Evolutionary conservation across 2,888 invertebrate species (phyloP), one percentile per base, ranked within the genome.

Genomic region (Sphinx pinastri): DNA sequence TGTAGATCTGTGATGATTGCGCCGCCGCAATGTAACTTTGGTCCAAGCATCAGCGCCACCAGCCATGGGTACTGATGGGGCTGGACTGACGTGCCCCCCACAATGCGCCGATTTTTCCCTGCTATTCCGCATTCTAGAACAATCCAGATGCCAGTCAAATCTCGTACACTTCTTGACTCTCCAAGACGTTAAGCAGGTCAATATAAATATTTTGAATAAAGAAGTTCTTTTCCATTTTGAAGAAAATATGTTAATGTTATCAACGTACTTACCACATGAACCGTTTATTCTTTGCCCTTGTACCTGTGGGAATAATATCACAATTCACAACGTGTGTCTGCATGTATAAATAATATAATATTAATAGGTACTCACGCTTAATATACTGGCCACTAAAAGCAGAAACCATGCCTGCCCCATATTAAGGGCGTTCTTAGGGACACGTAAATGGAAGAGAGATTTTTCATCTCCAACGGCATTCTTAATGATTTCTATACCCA

Each of bases 61-160:
- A 95, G 79, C 95, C 95, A 95, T 0, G 95, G 95, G 73, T 93
- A 95, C 57, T 90, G 85, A 68, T 95, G 94, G 0, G 95, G 94
- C 51, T 86, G 84, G 0, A 94, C 89, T 0, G 91, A 88, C 11
- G 86, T 84, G 0, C 95, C 95, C 0, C 95, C 95, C 4, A 95
- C 94, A 51, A 95, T 95, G 16, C 95, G 89, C 0, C 94, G 87
- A 76, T 90, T 92, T 38, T 84, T 86, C 0, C 89, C 90, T 6
- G 88, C 87, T 14, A 91, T 79, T 1, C 93, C 93, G 74, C 93
- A 94, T 84, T 90, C 93, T 93, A 75, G 5, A 74, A 71, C 67
- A 72, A 67, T 25, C 16, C 54, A 51, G 19, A 66, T 59, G 45
- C 52, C 19, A 13, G 7, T 4, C 12, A 16, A 25, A 25, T 14